Conservation (phyloP, 2,888 invertebrate species). For the Alsophila aescularia region DNA sequence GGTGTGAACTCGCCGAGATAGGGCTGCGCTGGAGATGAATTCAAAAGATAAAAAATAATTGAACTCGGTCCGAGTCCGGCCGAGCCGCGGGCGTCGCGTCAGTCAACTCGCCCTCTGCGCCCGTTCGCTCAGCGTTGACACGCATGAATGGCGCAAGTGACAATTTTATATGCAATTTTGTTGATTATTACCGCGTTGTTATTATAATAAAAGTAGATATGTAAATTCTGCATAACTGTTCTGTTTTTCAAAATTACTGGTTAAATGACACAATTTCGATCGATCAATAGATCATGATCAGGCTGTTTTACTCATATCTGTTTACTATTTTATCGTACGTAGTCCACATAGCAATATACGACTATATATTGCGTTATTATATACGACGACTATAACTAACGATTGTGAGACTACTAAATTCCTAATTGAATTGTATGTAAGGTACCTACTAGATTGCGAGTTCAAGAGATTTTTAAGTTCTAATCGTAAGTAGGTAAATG, state of each 20-base stretch:
- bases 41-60: conserved; percentile 70
- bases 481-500: too few relatives aligned
- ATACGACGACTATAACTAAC: too few relatives aligned
- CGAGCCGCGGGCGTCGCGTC: conserved; percentile 20
- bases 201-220: background rate
- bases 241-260: background rate
- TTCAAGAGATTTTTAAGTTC: too few relatives aligned
- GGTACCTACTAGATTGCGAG: too few relatives aligned
- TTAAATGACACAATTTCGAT: background rate
- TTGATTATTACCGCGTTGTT: conserved; percentile 14
- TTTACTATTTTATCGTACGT: too few relatives aligned
- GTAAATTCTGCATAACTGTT: background rate
- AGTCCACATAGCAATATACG: too few relatives aligned
- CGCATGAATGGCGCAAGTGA: conserved; percentile 39
- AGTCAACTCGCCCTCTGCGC: conserved; percentile 7
- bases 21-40: conserved; percentile 59
- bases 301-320: too few relatives aligned
- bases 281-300: too few relatives aligned
- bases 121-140: background rate
- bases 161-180: conserved; percentile 43
- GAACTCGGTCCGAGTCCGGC: conserved; percentile 61
- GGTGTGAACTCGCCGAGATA: conserved; percentile 65
- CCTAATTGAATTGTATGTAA: too few relatives aligned
- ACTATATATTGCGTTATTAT: too few relatives aligned
- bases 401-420: too few relatives aligned